Percentiles rank a stretch among this genome's conserved stretches.
Evolutionary conservation across 2,797 vertebrate genomes (phyloP).

Genomic region (Pangasius larnaudii): DNA sequence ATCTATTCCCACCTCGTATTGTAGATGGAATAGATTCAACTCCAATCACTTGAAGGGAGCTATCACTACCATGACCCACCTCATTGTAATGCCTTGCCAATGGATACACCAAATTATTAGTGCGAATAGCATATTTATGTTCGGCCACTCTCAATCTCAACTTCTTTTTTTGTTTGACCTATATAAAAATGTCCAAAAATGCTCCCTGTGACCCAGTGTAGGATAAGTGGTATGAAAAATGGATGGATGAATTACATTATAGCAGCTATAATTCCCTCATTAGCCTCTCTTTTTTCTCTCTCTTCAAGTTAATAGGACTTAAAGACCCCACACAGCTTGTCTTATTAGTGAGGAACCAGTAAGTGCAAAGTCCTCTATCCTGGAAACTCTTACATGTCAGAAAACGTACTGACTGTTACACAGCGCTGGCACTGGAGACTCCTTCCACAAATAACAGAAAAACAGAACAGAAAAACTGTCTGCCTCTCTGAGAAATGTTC

Average conservation of each 20-base stretch:
- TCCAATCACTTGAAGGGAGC: too few relatives aligned
- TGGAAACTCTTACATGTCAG: neutral
- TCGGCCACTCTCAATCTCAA: too few relatives aligned
- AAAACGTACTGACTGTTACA: neutral
- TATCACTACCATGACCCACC: too few relatives aligned
- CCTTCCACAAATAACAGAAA: neutral
- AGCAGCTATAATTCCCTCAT: neutral
- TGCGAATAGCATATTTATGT: too few relatives aligned
- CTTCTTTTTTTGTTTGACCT: too few relatives aligned
- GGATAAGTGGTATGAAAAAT: too few relatives aligned
- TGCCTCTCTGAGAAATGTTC: neutral
- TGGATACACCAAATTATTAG: too few relatives aligned
- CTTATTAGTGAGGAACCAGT: neutral
- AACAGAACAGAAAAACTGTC: neutral
- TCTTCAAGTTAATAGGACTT: neutral
- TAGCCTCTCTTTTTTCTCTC: neutral
- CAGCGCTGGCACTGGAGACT: neutral
- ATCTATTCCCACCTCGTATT: too few relatives aligned
- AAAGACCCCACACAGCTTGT: neutral
- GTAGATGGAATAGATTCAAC: too few relatives aligned
- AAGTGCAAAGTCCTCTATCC: neutral
- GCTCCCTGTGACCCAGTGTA: too few relatives aligned
- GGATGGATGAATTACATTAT: neutral
- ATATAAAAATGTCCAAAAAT: too few relatives aligned
- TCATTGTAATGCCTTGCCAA: too few relatives aligned